Evolutionary conservation across 2,113 vertebrate species (phyloP).

Genomic region (Pimephales promelas): DNA sequence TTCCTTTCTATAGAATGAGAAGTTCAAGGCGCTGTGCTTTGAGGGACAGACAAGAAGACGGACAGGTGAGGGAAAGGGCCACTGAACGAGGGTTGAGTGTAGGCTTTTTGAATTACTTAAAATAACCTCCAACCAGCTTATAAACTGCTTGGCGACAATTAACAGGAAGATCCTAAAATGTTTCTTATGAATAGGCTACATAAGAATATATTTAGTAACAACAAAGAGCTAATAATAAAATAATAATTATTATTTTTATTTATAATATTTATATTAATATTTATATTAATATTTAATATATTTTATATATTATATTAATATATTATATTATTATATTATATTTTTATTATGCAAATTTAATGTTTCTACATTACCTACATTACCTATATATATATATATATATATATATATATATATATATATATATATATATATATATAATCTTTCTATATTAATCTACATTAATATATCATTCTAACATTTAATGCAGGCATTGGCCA

Average conservation of each 20-base stretch:
- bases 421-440: too few species aligned
- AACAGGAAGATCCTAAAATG: neutral
- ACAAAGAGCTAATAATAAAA: neutral
- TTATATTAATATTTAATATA: too few species aligned
- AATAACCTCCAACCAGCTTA: neutral
- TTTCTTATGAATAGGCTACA: too few species aligned
- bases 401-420: too few species aligned
- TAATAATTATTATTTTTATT: too few species aligned
- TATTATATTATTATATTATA: too few species aligned
- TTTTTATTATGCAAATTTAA: too few species aligned
- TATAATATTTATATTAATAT: too few species aligned
- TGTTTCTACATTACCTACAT: too few species aligned
- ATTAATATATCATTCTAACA: neutral
- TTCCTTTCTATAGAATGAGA: constrained; percentile 73
- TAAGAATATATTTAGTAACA: neutral
- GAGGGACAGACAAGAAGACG: constrained; percentile 49
- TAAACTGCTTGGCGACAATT: neutral
- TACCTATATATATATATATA: too few species aligned
- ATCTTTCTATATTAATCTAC: too few species aligned
- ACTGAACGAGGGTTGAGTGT: constrained; percentile 23
- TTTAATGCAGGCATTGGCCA: neutral
- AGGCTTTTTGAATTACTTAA: neutral
- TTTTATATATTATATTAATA: too few species aligned
- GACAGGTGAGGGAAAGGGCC: constrained; percentile 57
- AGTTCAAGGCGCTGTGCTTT: constrained; percentile 65